A percentile compares a stretch with the other conserved stretches of the same genome.
Conservation (phyloP, 2,797 vertebrate genomes). For the Smutsia temminckii region DNA sequence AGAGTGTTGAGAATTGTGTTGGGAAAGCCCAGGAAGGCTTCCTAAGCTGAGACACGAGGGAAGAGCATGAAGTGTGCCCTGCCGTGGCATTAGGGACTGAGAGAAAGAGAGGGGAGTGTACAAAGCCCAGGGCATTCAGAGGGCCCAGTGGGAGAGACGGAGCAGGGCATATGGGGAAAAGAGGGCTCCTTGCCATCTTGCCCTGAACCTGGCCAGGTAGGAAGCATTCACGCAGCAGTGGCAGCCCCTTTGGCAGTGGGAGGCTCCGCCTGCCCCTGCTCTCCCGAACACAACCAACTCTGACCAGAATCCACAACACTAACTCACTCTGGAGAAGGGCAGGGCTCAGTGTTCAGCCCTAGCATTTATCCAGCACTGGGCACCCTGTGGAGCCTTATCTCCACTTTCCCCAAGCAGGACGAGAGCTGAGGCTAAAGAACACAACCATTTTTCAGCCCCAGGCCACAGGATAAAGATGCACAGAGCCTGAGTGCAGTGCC, state of each 20-base stretch:
- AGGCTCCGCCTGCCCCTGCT: not conserved
- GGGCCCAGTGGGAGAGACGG: not conserved
- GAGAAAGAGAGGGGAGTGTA: not conserved
- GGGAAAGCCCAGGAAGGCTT: not conserved
- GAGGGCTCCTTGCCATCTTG: not conserved
- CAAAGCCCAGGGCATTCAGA: not conserved
- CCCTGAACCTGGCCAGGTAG: not conserved
- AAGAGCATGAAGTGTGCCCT: not conserved
- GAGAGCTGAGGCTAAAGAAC: not conserved
- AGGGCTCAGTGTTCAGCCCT: not conserved
- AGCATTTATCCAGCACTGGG: not conserved
- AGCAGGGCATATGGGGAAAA: not conserved
- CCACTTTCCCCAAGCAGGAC: not conserved
- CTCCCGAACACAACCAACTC: not conserved
- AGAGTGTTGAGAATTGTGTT: not conserved
- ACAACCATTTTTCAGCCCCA: not conserved
- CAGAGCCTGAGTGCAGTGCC: not conserved
- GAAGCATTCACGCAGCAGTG: accelerated
- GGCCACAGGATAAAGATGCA: not conserved
- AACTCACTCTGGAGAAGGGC: not conserved
- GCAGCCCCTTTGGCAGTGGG: not conserved
- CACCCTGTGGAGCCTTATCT: not conserved
- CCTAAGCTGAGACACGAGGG: not conserved
- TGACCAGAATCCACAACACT: not conserved
- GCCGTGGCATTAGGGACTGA: not conserved